phyloP scores from a whole-genome alignment of 2,797 vertebrate species.

The Aratinga solstitialis region DNA sequence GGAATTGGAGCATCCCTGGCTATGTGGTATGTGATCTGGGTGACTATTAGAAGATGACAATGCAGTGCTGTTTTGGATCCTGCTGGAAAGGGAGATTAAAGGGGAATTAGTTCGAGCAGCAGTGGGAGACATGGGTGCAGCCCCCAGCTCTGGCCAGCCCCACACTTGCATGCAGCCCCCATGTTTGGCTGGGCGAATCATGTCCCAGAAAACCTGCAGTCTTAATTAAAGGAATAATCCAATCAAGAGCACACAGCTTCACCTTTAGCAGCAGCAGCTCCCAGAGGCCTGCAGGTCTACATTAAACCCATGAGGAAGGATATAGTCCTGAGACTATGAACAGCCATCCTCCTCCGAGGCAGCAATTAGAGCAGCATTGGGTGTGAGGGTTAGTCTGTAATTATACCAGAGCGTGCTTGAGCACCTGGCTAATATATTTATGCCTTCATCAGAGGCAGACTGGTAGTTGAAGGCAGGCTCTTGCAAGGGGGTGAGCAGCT shows the following conservation, averaged over 20 bases:
- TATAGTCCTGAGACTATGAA: not conserved
- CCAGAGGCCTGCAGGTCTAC: not conserved
- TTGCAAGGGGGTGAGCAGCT: rapidly evolving
- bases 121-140: not conserved
- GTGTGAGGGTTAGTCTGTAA: not conserved
- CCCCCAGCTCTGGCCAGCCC: not conserved
- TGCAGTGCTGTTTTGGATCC: too few species aligned
- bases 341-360: rapidly evolving
- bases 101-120: not conserved
- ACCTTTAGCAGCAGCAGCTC: not conserved
- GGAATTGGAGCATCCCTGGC: not conserved
- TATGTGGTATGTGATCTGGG: not conserved
- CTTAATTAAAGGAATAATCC: not conserved
- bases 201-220: not conserved
- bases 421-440: not conserved
- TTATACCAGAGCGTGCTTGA: not conserved
- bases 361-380: not conserved
- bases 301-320: not conserved
- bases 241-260: rapidly evolving
- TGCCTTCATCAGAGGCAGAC: not conserved
- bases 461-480: not conserved
- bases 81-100: not conserved
- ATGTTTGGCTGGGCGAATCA: rapidly evolving
- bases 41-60: not conserved
- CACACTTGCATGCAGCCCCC: rapidly evolving